Conservation (phyloP, 2,113 vertebrate species). For the Trogon surrucura region DNA sequence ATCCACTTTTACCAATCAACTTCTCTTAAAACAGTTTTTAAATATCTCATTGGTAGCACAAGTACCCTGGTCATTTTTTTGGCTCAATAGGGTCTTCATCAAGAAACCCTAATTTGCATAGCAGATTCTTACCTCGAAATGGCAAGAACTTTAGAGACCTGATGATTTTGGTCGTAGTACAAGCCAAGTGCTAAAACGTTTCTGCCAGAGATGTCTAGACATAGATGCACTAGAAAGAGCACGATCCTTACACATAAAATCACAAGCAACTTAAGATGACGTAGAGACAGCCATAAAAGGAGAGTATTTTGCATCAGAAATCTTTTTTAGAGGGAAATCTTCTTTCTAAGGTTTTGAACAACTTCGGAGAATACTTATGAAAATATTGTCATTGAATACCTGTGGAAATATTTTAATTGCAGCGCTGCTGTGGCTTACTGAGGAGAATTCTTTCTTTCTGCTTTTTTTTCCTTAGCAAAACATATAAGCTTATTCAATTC, state of each 20-base stretch:
- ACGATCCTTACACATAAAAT: background rate
- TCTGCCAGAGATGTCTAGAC: background rate
- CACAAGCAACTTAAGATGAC: background rate
- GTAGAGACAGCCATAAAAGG: background rate
- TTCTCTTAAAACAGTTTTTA: background rate
- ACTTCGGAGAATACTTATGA: background rate
- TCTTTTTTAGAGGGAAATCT: background rate
- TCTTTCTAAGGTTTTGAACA: conserved; percentile 15
- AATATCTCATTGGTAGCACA: background rate
- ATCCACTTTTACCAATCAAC: background rate
- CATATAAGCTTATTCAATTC: background rate
- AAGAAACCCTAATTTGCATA: background rate
- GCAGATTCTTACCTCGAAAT: background rate
- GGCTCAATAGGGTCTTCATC: background rate
- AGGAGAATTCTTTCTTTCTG: background rate
- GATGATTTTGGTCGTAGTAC: background rate
- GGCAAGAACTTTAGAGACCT: background rate
- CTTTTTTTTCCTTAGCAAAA: background rate
- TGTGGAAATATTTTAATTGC: conserved; percentile 27
- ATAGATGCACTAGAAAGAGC: background rate
- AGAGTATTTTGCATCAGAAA: background rate
- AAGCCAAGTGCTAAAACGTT: background rate
- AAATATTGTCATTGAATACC: background rate
- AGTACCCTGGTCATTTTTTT: background rate
- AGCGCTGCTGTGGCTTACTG: background rate